Evolutionary conservation across 2,888 invertebrate species (phyloP).

Genomic region (Agrochola lota): DNA sequence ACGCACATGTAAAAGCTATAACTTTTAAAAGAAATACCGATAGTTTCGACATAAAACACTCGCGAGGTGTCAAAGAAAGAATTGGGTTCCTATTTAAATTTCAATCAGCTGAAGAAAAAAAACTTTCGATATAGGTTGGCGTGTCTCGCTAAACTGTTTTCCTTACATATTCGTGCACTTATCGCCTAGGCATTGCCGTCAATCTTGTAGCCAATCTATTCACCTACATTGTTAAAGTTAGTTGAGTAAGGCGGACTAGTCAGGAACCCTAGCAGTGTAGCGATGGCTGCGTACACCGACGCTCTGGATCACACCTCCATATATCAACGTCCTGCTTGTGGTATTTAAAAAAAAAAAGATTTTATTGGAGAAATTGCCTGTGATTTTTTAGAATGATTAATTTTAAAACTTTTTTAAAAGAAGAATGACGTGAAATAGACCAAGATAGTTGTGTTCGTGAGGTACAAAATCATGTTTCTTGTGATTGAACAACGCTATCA

Average conservation of each 20-base stretch:
- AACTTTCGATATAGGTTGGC: conserved; percentile 79
- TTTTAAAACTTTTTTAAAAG: neutral
- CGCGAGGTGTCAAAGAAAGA: conserved; percentile 30
- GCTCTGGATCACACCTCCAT: conserved; percentile 92
- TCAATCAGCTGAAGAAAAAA: conserved; percentile 78
- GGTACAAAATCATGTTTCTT: conserved; percentile 25
- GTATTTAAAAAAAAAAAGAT: conserved; percentile 72
- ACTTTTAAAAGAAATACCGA: conserved; percentile 13
- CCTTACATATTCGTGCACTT: conserved; percentile 78
- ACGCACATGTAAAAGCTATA: conserved; percentile 7
- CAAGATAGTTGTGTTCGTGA: conserved; percentile 33
- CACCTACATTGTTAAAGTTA: conserved; percentile 68
- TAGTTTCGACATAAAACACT: conserved; percentile 34
- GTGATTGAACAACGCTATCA: conserved; percentile 46
- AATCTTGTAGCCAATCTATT: conserved; percentile 74
- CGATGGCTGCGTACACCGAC: conserved; percentile 80
- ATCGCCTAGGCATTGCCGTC: conserved; percentile 76
- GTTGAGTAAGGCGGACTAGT: conserved; percentile 55
- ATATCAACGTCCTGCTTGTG: conserved; percentile 91
- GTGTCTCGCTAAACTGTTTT: conserved; percentile 83
- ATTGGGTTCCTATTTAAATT: conserved; percentile 70
- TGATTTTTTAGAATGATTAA: neutral
- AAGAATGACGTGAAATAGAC: neutral
- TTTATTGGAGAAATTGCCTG: neutral
- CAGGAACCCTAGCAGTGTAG: conserved; percentile 53